Evolutionary conservation across 2,888 invertebrate genomes (phyloP).

Genomic region (Oscheius sp.): DNA sequence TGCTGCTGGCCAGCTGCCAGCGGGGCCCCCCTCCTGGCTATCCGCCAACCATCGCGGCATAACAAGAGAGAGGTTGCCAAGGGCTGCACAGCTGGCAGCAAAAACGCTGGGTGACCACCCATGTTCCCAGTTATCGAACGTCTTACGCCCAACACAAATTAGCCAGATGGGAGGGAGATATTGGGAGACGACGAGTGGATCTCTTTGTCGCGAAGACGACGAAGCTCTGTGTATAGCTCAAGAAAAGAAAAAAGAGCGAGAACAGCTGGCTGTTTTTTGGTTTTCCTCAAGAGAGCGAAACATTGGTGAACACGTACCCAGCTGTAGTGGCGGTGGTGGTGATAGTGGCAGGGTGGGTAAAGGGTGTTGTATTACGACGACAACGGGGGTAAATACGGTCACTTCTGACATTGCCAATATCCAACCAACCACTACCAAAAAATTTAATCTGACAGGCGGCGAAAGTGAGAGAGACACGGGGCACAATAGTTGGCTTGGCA

Average conservation of each 20-base stretch:
- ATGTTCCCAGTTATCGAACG: conserved; percentile 6
- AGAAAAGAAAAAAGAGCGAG: neutral
- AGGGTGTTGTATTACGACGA: too few relatives aligned
- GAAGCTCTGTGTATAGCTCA: too few relatives aligned
- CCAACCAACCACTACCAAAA: too few relatives aligned
- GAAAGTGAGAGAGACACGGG: neutral
- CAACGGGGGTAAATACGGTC: too few relatives aligned
- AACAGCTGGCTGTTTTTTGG: neutral
- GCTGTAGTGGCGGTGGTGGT: too few relatives aligned
- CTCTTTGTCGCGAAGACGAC: neutral
- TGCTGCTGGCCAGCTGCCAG: conserved; percentile 30
- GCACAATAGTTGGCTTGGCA: neutral
- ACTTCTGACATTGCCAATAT: too few relatives aligned
- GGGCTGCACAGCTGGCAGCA: neutral
- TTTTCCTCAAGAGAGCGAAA: neutral
- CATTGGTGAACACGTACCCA: too few relatives aligned
- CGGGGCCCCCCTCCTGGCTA: neutral
- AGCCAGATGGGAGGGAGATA: neutral
- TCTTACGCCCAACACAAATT: conserved; percentile 3
- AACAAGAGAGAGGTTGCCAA: neutral
- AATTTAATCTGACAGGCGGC: too few relatives aligned
- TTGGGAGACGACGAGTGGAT: neutral
- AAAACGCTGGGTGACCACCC: neutral
- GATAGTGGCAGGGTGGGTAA: too few relatives aligned
- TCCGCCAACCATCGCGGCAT: neutral